These are phyloP conservation scores for Euwallacea similis DNA, from an alignment of 1,140 invertebrate genomes.

Conservation along the genomic window DNA sequence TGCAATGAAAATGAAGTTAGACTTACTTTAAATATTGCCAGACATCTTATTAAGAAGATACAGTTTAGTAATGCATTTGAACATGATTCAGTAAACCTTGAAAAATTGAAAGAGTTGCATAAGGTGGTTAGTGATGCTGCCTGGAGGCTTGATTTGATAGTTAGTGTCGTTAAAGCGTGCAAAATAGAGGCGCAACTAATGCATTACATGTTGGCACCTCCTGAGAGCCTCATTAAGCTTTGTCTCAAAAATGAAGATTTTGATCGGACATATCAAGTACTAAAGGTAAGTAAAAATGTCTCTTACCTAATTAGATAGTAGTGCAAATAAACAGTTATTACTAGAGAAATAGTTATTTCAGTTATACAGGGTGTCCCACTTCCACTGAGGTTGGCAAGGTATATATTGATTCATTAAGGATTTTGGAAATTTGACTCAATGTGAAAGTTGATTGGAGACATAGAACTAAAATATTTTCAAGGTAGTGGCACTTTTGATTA, in stretches of 20 bases:
- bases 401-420: no score
- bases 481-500: no score
- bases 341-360: no score
- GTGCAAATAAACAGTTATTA: no score
- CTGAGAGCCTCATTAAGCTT: constrained; percentile 49
- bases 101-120: constrained; percentile 41
- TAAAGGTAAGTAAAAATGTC: constrained; percentile 47
- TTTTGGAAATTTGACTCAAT: no score
- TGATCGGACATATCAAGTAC: constrained; percentile 48
- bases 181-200: constrained; percentile 43
- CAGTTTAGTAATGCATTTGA: constrained; percentile 42
- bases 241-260: constrained; percentile 49
- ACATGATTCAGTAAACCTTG: constrained; percentile 38
- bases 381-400: no score
- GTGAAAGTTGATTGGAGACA: no score
- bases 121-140: constrained; percentile 47
- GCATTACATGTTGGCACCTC: constrained; percentile 49
- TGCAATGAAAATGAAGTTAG: constrained; percentile 46
- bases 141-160: constrained; percentile 49
- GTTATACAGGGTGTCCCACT: no score
- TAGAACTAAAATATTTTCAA: no score
- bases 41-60: constrained; percentile 43
- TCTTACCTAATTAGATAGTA: not conserved
- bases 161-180: constrained; percentile 34
- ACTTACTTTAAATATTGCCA: constrained; percentile 45